Base-by-base conservation (phyloP, 2,888 invertebrate genomes). In the Hecatera dysodea region DNA sequence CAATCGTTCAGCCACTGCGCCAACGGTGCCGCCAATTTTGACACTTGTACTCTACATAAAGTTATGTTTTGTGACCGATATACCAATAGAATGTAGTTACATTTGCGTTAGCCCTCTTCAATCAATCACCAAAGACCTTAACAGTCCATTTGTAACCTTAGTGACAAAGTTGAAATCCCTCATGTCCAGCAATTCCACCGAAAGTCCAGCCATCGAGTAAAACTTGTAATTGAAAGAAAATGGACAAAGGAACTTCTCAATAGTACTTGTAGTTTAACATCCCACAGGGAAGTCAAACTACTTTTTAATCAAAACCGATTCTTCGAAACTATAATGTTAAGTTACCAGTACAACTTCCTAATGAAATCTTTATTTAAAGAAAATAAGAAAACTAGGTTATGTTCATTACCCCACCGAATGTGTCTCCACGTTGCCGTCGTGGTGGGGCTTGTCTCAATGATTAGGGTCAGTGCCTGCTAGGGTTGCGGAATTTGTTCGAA, bases 141-240 rank as follows among this genome's bases (percentile, higher is more conserved):
- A 8, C 27, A 15, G n/a, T 22, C 17, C 17, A 24, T 36, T n/a
- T 1, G 2, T 70, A 27, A 36, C 36, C 11, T 19, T 5, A 39
- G 19, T 48, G 19, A 48, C 8, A 19, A 36, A 48, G 42, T 56
- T 66, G 8, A 17, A 36, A 56, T 72, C 50, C 72, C 56, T 17
- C 17, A 27, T 29, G 39, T 29, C 50, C 12, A 22, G 12, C 29
- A n/a, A 36, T 55, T 50, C 29, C 48, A 24, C 4, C 3, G 2
- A 33, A 27, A 42, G 33, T 27, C 22, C 19, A 42, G 15, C 3
- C 36, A 39, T 53, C 1, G 6, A 46, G 12, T 19, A 12, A 44
- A 60, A 56, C 55, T 73, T 59, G 6, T 42, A 68, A 72, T 39
- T 53, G 69, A 76, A 69, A 59, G 46, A 48, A 39, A 59, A 42